These are phyloP conservation scores for Sinelater perroti DNA, from an alignment of 2,888 invertebrate genomes.

Conservation along the genomic window DNA sequence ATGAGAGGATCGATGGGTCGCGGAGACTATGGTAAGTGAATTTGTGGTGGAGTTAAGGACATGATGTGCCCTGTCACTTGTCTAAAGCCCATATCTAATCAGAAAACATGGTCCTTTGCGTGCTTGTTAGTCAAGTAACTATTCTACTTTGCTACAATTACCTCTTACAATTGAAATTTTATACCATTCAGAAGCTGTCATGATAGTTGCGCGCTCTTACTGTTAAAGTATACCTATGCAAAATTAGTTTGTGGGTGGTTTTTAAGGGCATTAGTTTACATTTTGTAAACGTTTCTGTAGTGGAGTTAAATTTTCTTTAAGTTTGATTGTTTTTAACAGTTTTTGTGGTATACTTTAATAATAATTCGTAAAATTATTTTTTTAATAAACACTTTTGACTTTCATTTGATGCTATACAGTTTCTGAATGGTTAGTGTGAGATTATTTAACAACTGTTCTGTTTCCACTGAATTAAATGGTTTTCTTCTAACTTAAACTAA, in stretches of 20 bases:
- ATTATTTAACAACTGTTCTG: slow-evolving; percentile 8
- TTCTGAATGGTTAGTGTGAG: slow-evolving; percentile 23
- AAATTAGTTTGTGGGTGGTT: too few relatives aligned
- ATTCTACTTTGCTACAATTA: slow-evolving; percentile 52
- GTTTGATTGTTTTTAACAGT: too few relatives aligned
- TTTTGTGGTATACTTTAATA: too few relatives aligned
- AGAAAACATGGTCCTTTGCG: slow-evolving; percentile 50
- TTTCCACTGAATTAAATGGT: slow-evolving; percentile 9
- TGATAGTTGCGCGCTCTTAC: too few relatives aligned
- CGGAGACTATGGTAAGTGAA: slow-evolving; percentile 90
- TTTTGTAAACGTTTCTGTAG: too few relatives aligned
- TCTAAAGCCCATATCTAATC: slow-evolving; percentile 26
- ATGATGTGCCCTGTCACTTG: slow-evolving; percentile 24
- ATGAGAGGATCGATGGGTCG: slow-evolving; percentile 80
- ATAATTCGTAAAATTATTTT: too few relatives aligned
- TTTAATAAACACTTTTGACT: too few relatives aligned
- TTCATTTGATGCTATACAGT: slow-evolving; percentile 20
- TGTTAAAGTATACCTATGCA: too few relatives aligned
- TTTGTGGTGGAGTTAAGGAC: slow-evolving; percentile 3
- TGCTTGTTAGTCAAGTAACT: slow-evolving; percentile 60
- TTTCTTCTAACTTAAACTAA: slow-evolving; percentile 30
- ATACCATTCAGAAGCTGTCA: slow-evolving; percentile 21
- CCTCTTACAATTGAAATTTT: slow-evolving; percentile 37
- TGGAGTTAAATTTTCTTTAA: too few relatives aligned
- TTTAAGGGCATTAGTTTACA: too few relatives aligned